A percentile compares a stretch with the other conserved stretches of the same genome.
These are phyloP conservation scores for Ischnura elegans DNA, from an alignment of 2,888 invertebrate species.

Conservation along the genomic window DNA sequence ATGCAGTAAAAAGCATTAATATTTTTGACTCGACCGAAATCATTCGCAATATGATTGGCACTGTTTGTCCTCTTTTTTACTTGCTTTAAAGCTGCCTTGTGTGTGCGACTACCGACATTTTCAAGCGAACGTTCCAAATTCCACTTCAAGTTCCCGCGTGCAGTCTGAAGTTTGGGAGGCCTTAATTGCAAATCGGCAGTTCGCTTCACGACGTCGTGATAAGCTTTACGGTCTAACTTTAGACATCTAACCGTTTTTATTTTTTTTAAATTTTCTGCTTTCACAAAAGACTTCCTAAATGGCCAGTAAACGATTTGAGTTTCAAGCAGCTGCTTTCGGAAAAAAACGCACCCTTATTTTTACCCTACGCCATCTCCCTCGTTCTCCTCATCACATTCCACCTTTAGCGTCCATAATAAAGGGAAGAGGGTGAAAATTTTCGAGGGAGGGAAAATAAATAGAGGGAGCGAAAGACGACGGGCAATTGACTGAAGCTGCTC, in stretches of 20 bases:
- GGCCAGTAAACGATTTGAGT: conserved; percentile 11
- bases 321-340: background rate
- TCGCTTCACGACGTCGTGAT: background rate
- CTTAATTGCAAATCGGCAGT: background rate
- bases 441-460: background rate
- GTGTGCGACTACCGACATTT: background rate
- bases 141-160: background rate
- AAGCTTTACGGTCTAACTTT: background rate
- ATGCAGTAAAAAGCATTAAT: too few relatives aligned
- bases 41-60: too few relatives aligned
- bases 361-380: background rate
- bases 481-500: conserved; percentile 15
- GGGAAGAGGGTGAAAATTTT: conserved; percentile 15
- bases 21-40: too few relatives aligned
- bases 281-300: conserved; percentile 5
- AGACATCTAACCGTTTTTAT: background rate
- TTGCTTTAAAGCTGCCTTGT: background rate
- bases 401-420: background rate
- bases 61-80: too few relatives aligned
- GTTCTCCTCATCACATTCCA: background rate
- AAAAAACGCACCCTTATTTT: background rate
- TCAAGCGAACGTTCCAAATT: background rate
- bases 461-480: background rate
- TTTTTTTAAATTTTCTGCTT: too few relatives aligned
- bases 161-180: background rate